Percentiles rank a stretch among this genome's conserved stretches.
Conservation (phyloP, 2,797 vertebrate species). For the Pteronotus mesoamericanus region DNA sequence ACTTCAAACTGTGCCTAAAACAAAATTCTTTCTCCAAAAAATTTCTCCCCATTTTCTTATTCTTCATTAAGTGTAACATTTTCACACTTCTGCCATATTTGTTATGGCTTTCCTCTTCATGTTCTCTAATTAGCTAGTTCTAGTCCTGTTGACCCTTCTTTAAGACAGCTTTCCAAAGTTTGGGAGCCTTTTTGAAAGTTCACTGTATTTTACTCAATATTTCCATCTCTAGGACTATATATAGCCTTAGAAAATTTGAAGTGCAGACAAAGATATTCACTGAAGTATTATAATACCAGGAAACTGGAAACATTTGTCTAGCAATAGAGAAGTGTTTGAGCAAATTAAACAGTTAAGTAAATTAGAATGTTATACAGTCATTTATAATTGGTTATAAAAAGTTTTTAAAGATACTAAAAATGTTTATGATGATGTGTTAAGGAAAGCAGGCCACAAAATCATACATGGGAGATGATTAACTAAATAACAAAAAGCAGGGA, state of each 20-base stretch:
- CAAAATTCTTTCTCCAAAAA: not conserved
- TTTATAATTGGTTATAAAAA: not conserved
- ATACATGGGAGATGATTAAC: not conserved
- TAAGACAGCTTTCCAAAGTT: not conserved
- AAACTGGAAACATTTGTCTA: not conserved
- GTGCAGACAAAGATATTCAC: not conserved
- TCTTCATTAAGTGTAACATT: not conserved
- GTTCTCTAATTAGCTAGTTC: not conserved
- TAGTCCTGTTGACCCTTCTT: not conserved
- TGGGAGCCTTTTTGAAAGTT: not conserved
- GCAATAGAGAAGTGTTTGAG: not conserved
- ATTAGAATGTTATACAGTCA: not conserved
- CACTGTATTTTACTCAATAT: not conserved
- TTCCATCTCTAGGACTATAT: not conserved
- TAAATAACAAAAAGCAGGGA: not conserved
- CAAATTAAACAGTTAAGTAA: not conserved
- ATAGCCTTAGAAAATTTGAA: not conserved
- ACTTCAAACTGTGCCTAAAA: not conserved
- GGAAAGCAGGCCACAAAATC: not conserved
- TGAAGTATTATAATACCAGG: not conserved
- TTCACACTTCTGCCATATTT: not conserved
- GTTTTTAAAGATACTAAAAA: not conserved
- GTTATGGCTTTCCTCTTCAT: not conserved
- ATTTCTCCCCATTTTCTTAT: not conserved
- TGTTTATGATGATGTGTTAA: not conserved